A percentile compares a stretch with the other conserved stretches of the same genome.
These are phyloP conservation scores for Pipistrellus kuhlii DNA, from an alignment of 2,797 vertebrate genomes.

Conservation along the genomic window DNA sequence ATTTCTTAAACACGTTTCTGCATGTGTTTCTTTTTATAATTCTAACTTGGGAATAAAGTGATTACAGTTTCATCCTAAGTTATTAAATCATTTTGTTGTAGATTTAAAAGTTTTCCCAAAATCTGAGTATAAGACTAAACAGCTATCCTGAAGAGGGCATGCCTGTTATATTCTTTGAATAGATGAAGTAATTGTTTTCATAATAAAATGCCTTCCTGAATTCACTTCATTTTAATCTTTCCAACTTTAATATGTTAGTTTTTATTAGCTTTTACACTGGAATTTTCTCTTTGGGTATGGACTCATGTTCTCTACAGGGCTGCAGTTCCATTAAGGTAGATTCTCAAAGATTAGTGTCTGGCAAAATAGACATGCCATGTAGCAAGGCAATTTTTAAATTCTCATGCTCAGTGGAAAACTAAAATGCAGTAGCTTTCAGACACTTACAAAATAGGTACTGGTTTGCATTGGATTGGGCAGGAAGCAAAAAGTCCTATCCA, in stretches of 20 bases:
- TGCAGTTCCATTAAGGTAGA: slow-evolving; percentile 15
- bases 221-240: slow-evolving; percentile 54
- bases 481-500: not conserved
- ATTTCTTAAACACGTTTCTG: slow-evolving; percentile 5
- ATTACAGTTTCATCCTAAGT: slow-evolving; percentile 13
- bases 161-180: not conserved
- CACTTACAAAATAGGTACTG: slow-evolving; percentile 49
- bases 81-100: slow-evolving; percentile 15
- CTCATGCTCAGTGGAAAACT: not conserved
- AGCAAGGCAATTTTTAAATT: slow-evolving; percentile 40
- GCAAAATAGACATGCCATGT: not conserved
- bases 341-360: slow-evolving; percentile 34
- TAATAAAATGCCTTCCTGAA: slow-evolving; percentile 21
- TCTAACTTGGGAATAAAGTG: slow-evolving; percentile 7
- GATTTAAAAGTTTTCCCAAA: not conserved
- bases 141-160: slow-evolving; percentile 32
- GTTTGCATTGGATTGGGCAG: not conserved
- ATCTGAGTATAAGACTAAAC: slow-evolving; percentile 29
- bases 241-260: not conserved
- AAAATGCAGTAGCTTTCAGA: slow-evolving; percentile 22
- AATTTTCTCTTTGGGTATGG: slow-evolving; percentile 39
- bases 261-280: slow-evolving; percentile 26
- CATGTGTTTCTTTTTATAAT: not conserved
- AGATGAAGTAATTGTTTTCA: slow-evolving; percentile 16
- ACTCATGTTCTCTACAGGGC: not conserved